phyloP scores from a whole-genome alignment of 1,140 invertebrate species.

The Phenacoccus solenopsis region DNA sequence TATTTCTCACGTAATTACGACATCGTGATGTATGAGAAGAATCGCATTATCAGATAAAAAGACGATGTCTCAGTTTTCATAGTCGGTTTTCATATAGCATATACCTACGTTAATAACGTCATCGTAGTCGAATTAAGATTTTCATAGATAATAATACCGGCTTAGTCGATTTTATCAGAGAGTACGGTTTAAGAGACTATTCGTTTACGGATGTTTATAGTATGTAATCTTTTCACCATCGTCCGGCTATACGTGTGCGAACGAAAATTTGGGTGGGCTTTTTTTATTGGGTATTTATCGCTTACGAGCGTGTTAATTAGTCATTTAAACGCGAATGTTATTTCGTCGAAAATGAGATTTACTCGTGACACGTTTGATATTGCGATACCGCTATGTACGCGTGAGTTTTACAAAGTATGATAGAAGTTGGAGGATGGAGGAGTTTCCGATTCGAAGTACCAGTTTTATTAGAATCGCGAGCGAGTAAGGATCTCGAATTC shows the following conservation, averaged over 20 bases:
- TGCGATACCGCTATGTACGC: no score
- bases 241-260: background rate
- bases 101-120: no score
- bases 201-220: background rate
- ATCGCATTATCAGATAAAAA: background rate
- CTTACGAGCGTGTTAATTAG: background rate
- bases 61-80: slow-evolving; percentile 1
- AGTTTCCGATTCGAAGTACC: no score
- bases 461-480: no score
- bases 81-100: background rate
- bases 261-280: background rate
- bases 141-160: background rate
- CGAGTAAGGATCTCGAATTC: no score
- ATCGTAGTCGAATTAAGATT: background rate
- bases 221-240: background rate
- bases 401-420: no score
- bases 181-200: background rate
- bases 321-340: no score
- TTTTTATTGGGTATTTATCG: background rate
- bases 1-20: background rate
- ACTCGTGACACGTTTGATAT: background rate
- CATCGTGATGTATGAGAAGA: background rate
- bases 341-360: background rate
- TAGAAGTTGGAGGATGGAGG: no score
- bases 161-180: background rate